A percentile compares a stretch with the other conserved stretches of the same genome.
Evolutionary conservation across 2,113 vertebrate genomes (phyloP).

Genomic region (Callipepla californica): DNA sequence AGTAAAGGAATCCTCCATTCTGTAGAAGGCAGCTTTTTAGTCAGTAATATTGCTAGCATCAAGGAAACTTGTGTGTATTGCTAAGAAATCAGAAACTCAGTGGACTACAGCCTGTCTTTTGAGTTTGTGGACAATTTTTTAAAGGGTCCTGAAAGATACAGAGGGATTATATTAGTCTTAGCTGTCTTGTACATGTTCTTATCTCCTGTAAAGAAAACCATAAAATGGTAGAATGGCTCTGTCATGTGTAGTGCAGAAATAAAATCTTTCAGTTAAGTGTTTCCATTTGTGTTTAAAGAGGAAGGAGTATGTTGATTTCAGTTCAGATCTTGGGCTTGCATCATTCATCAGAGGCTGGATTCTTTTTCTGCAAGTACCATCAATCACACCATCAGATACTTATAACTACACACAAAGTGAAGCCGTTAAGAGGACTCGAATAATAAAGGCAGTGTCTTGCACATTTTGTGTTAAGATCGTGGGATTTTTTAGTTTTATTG

Average conservation of each 20-base stretch:
- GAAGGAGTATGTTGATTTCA: background rate
- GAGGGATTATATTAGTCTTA: too few relatives aligned
- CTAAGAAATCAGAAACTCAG: background rate
- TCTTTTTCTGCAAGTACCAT: fast-evolving
- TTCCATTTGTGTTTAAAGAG: background rate
- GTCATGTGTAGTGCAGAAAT: too few relatives aligned
- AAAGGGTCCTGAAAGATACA: background rate
- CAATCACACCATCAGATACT: background rate
- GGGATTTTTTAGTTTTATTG: background rate
- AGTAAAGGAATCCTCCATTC: background rate
- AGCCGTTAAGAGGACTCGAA: background rate
- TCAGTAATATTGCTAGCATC: background rate
- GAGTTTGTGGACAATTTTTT: background rate
- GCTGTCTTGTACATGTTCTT: background rate
- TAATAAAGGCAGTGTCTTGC: background rate
- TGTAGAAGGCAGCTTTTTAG: background rate
- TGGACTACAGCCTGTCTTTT: background rate
- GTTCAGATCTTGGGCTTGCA: background rate
- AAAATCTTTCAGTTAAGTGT: background rate
- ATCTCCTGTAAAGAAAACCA: background rate
- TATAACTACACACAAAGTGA: fast-evolving
- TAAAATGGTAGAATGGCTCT: too few relatives aligned
- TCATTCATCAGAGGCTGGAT: background rate
- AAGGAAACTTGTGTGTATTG: background rate
- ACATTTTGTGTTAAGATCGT: background rate